phyloP scores from a whole-genome alignment of 2,797 vertebrate species.

The Sebastes vulpes region DNA sequence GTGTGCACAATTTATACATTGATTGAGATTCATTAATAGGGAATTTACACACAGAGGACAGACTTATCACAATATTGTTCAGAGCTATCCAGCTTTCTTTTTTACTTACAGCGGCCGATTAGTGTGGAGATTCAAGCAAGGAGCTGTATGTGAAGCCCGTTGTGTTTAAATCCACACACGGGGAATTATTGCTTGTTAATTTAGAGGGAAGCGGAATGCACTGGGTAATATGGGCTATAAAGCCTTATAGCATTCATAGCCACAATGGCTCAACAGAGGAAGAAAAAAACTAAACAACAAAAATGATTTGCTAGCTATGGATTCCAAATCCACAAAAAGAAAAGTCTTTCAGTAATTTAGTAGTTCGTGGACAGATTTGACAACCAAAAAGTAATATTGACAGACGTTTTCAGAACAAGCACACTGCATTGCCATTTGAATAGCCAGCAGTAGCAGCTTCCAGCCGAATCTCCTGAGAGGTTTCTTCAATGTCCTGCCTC shows the following conservation, averaged over 20 bases:
- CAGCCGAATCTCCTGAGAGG: no score
- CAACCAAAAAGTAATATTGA: no score
- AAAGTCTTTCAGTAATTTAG: no score
- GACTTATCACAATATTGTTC: neutral
- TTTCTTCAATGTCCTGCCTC: no score
- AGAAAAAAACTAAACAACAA: neutral
- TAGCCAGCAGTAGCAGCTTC: no score
- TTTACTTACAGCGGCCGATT: neutral
- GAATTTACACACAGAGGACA: conserved; percentile 5
- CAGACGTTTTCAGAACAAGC: no score
- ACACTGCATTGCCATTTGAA: no score
- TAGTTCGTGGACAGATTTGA: no score
- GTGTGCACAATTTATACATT: conserved; percentile 48
- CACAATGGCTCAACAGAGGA: neutral
- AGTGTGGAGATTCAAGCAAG: neutral
- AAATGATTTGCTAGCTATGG: no score
- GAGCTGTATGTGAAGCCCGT: neutral
- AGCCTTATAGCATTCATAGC: neutral
- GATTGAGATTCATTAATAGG: conserved; percentile 37
- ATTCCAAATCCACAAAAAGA: no score
- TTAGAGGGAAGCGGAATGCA: conserved; percentile 4
- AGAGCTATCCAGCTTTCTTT: neutral
- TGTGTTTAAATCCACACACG: conserved; percentile 1
- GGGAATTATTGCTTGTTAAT: neutral
- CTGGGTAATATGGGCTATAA: neutral